Evolutionary conservation across 1,140 invertebrate genomes (phyloP).

Genomic region (Limonius californicus): DNA sequence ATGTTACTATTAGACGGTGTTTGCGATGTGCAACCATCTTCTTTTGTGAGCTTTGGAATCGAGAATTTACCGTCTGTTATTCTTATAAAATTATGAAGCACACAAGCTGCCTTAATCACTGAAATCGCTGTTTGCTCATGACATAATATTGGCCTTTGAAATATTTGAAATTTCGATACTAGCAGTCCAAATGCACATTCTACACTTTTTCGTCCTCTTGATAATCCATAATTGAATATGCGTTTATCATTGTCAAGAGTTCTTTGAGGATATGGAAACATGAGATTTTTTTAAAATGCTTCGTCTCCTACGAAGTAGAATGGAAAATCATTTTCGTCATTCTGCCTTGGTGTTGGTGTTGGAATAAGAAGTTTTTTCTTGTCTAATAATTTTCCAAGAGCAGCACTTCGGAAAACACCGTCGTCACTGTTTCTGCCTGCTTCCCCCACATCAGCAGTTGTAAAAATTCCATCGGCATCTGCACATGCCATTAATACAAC

Average conservation of each 20-base stretch:
- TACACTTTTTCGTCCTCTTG: slow-evolving; percentile 10
- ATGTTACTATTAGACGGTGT: too few relatives aligned
- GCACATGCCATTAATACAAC: slow-evolving; percentile 47
- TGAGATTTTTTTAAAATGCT: too few relatives aligned
- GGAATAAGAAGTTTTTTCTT: too few relatives aligned
- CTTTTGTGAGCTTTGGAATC: too few relatives aligned
- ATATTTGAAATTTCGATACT: slow-evolving; percentile 19
- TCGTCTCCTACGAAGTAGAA: slow-evolving; percentile 28
- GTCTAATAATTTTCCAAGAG: neutral
- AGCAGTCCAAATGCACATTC: slow-evolving; percentile 19
- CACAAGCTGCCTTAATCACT: too few relatives aligned
- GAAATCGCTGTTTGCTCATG: too few relatives aligned
- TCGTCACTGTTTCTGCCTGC: slow-evolving; percentile 33
- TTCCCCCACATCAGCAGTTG: slow-evolving; percentile 46
- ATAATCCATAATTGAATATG: slow-evolving; percentile 15
- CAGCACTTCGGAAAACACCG: neutral
- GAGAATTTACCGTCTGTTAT: too few relatives aligned
- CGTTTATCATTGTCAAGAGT: too few relatives aligned
- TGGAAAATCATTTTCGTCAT: slow-evolving; percentile 12
- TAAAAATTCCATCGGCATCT: slow-evolving; percentile 47
- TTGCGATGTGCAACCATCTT: too few relatives aligned
- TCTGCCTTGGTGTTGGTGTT: neutral
- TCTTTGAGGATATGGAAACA: too few relatives aligned
- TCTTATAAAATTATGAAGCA: too few relatives aligned
- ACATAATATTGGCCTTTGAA: slow-evolving; percentile 16